These are phyloP conservation scores for Axinella damicornis DNA, from an alignment of 37 sponge, comb jelly and placozoan species.

Conservation along the genomic window DNA sequence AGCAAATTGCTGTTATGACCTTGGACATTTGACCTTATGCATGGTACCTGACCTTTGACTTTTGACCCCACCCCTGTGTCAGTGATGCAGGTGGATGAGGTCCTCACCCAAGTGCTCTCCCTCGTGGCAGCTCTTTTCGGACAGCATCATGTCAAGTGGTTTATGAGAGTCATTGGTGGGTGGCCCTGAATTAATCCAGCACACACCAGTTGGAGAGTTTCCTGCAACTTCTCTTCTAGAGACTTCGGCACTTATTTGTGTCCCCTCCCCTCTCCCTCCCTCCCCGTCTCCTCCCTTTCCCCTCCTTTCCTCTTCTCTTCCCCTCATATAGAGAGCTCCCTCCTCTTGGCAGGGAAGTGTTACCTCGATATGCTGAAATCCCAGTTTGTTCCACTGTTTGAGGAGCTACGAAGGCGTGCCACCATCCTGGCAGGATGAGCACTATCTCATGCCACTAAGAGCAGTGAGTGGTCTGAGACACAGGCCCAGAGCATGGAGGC, in stretches of 20 bases:
- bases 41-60: too few species aligned
- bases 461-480: background rate
- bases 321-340: conserved; percentile 23
- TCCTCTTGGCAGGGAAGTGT: conserved; percentile 34
- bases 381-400: conserved; percentile 45
- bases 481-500: background rate
- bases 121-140: conserved; percentile 27
- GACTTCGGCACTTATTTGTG: background rate
- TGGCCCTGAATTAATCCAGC: too few species aligned
- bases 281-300: background rate
- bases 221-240: background rate
- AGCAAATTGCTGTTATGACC: too few species aligned
- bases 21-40: too few species aligned
- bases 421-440: conserved; percentile 41
- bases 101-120: conserved; percentile 9
- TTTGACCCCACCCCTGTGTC: background rate
- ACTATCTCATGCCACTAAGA: conserved; percentile 7
- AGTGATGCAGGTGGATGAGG: background rate
- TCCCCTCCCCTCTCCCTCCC: conserved; percentile 16
- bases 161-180: conserved; percentile 38
- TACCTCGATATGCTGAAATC: conserved; percentile 24
- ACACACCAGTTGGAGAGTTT: too few species aligned
- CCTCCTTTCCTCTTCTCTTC: background rate
- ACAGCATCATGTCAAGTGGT: conserved; percentile 1
- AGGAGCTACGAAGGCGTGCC: conserved; percentile 34